phyloP scores from a whole-genome alignment of 2,797 vertebrate genomes.

The Rhinoraja longicauda region DNA sequence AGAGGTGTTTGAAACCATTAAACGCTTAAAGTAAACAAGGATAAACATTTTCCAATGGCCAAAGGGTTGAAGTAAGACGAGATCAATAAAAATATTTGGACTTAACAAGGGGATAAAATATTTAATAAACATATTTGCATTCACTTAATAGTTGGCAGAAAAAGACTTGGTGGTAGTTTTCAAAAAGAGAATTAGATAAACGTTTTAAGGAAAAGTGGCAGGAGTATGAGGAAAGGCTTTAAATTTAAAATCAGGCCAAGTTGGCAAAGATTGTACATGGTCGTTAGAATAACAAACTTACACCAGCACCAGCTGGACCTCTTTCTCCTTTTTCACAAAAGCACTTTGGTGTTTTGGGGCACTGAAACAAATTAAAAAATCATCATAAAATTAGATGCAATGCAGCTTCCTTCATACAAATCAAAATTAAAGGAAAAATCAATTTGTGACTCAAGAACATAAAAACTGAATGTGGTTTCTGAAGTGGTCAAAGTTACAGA shows the following conservation, averaged over 20 bases:
- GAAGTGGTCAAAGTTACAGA: too few relatives aligned
- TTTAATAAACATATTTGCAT: too few relatives aligned
- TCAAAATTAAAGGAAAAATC: constrained; percentile 26
- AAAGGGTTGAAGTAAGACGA: too few relatives aligned
- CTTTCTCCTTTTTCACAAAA: constrained; percentile 81
- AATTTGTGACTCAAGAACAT: constrained; percentile 26
- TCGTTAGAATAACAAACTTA: constrained; percentile 56
- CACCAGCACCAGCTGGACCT: constrained; percentile 68
- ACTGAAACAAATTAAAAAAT: constrained; percentile 59
- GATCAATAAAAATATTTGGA: too few relatives aligned
- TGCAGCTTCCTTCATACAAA: not conserved
- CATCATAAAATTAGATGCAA: constrained; percentile 41
- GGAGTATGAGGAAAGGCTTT: not conserved
- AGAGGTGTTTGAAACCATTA: too few relatives aligned
- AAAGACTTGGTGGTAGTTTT: not conserved
- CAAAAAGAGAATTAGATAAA: not conserved
- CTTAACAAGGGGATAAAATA: too few relatives aligned
- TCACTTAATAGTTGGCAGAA: not conserved
- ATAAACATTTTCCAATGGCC: too few relatives aligned
- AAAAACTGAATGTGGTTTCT: not conserved
- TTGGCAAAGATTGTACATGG: not conserved
- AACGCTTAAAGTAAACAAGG: too few relatives aligned
- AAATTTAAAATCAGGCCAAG: not conserved
- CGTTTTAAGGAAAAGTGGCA: not conserved
- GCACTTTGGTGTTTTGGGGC: constrained; percentile 68